Percentiles rank a stretch among this genome's conserved stretches.
phyloP scores from a whole-genome alignment of 2,113 vertebrate species.

The Lota lota region DNA sequence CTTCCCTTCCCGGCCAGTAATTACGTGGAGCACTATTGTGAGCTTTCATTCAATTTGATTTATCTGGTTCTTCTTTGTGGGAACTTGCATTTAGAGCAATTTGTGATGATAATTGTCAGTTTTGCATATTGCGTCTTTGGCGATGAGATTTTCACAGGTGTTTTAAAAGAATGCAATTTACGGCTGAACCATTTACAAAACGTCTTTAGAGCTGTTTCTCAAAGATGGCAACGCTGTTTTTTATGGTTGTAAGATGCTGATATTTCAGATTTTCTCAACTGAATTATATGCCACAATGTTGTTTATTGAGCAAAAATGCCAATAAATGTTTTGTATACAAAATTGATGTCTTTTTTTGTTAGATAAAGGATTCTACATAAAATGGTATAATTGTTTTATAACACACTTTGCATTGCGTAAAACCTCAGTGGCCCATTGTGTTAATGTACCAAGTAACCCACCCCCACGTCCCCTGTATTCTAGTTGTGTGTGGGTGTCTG shows the following conservation, averaged over 20 bases:
- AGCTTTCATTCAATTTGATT: too few species aligned
- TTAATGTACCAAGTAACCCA: too few species aligned
- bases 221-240: conserved; percentile 25
- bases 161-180: background rate
- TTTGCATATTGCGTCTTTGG: conserved; percentile 6
- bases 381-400: too few species aligned
- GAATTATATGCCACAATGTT: conserved; percentile 18
- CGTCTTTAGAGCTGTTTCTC: conserved; percentile 41
- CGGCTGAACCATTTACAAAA: conserved; percentile 11
- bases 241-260: background rate
- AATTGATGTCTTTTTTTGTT: conserved; percentile 31
- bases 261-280: conserved; percentile 24
- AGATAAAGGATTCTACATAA: too few species aligned
- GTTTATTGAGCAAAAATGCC: conserved; percentile 34
- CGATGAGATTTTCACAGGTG: conserved; percentile 4
- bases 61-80: too few species aligned
- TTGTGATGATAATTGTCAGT: conserved; percentile 14
- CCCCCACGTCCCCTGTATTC: too few species aligned
- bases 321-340: conserved; percentile 51
- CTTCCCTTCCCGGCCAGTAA: conserved; percentile 4
- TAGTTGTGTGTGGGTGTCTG: background rate
- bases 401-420: too few species aligned
- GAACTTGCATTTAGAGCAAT: conserved; percentile 24
- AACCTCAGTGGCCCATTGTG: too few species aligned
- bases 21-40: conserved; percentile 6